These are phyloP conservation scores for Esperia sulphurella DNA, from an alignment of 2,888 invertebrate genomes.

Conservation along the genomic window DNA sequence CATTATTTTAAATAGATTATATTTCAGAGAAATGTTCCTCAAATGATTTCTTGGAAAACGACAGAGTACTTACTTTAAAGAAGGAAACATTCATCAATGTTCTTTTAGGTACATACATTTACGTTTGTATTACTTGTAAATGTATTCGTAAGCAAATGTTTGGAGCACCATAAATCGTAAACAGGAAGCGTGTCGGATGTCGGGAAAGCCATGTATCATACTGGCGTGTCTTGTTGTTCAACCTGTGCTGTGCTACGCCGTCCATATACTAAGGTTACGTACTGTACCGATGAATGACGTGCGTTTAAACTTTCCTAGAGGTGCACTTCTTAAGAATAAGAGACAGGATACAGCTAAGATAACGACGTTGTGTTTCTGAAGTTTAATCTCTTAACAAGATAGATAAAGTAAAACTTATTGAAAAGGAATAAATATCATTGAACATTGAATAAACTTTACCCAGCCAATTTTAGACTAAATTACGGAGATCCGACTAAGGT, in stretches of 20 bases:
- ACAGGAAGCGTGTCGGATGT: conserved; percentile 21
- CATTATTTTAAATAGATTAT: too few relatives aligned
- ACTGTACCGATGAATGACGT: background rate
- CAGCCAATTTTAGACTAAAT: too few relatives aligned
- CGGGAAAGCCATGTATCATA: conserved; percentile 21
- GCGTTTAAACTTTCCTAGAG: too few relatives aligned
- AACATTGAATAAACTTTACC: too few relatives aligned
- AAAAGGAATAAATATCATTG: too few relatives aligned
- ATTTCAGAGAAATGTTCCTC: too few relatives aligned
- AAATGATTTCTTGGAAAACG: background rate
- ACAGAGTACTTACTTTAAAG: background rate
- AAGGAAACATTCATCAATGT: background rate
- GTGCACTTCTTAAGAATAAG: too few relatives aligned
- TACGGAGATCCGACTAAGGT: too few relatives aligned
- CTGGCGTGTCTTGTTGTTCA: conserved; percentile 13
- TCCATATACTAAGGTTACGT: conserved; percentile 1
- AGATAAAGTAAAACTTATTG: too few relatives aligned
- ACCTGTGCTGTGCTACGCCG: conserved; percentile 3
- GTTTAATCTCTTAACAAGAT: too few relatives aligned
- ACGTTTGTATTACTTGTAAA: background rate
- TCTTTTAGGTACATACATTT: background rate
- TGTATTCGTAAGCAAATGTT: conserved; percentile 21
- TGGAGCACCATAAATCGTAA: conserved; percentile 23
- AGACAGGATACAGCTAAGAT: too few relatives aligned
- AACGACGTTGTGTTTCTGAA: too few relatives aligned